A percentile compares a stretch with the other conserved stretches of the same genome.
Evolutionary conservation across 2,797 vertebrate genomes (phyloP).

Genomic region (Mycteria americana): DNA sequence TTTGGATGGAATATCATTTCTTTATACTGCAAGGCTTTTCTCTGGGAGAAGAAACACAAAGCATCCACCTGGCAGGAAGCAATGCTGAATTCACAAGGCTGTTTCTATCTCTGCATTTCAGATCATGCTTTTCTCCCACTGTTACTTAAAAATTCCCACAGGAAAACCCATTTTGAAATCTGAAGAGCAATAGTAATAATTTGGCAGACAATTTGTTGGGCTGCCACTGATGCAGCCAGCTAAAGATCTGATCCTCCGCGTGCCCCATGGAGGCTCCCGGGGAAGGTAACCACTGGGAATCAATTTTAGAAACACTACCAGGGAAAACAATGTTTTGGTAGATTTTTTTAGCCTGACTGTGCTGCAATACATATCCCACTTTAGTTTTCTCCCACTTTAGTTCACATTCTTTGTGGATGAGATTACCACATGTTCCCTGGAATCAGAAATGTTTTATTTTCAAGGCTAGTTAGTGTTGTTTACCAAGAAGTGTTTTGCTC

Average conservation of each 20-base stretch:
- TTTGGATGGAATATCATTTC: not conserved
- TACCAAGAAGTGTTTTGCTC: not conserved
- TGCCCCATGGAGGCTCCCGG: not conserved
- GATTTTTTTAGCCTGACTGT: not conserved
- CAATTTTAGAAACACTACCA: not conserved
- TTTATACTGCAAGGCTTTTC: not conserved
- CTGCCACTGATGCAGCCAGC: not conserved
- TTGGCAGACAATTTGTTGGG: not conserved
- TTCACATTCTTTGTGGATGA: not conserved
- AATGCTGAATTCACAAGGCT: not conserved
- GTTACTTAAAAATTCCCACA: not conserved
- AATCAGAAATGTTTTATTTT: slow-evolving; percentile 3
- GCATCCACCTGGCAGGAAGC: not conserved
- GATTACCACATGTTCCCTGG: not conserved
- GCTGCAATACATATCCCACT: not conserved
- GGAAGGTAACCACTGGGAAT: not conserved
- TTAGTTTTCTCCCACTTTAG: not conserved
- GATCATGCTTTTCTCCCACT: not conserved
- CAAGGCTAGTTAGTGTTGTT: not conserved
- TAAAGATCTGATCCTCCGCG: not conserved
- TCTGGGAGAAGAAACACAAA: not conserved
- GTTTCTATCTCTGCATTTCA: not conserved
- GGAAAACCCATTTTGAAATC: not conserved
- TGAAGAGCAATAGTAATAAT: not conserved
- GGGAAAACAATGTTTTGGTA: not conserved